These are phyloP conservation scores for Irena cyanogastra DNA, from an alignment of 2,113 vertebrate species.

Conservation along the genomic window DNA sequence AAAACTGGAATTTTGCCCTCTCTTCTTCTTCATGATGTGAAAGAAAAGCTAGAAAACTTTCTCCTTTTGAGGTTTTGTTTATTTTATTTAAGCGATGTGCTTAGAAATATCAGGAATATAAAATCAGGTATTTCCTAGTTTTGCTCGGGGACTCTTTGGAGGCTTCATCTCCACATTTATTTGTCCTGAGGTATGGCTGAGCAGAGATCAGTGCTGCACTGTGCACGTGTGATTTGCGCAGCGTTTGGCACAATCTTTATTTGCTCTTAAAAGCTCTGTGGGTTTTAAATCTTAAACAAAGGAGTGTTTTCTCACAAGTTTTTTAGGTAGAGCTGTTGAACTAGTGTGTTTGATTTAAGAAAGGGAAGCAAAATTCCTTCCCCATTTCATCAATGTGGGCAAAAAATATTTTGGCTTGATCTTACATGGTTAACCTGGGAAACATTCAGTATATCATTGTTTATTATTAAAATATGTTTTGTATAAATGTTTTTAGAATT, in stretches of 20 bases:
- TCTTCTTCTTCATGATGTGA: not conserved
- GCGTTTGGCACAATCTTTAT: constrained; percentile 30
- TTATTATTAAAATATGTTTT: not conserved
- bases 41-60: not conserved
- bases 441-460: not conserved
- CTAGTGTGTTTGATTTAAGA: not conserved
- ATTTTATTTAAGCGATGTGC: not conserved
- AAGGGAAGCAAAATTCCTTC: constrained; percentile 27
- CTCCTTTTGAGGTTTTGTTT: not conserved
- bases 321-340: constrained; percentile 34
- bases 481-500: not conserved
- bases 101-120: constrained; percentile 22
- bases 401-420: constrained; percentile 9
- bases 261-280: constrained; percentile 34
- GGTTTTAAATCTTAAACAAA: constrained; percentile 41
- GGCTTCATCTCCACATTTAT: not conserved
- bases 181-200: not conserved
- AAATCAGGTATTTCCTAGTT: constrained; percentile 14
- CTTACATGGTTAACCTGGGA: not conserved
- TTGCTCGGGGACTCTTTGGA: not conserved
- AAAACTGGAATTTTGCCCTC: constrained; percentile 25
- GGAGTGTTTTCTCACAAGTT: constrained; percentile 16
- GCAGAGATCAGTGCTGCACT: not conserved
- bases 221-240: not conserved
- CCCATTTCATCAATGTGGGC: not conserved